Evolutionary conservation across 2,888 invertebrate genomes (phyloP), one percentile per base, ranked within the genome.

Genomic region (Lampropteryx suffumata): DNA sequence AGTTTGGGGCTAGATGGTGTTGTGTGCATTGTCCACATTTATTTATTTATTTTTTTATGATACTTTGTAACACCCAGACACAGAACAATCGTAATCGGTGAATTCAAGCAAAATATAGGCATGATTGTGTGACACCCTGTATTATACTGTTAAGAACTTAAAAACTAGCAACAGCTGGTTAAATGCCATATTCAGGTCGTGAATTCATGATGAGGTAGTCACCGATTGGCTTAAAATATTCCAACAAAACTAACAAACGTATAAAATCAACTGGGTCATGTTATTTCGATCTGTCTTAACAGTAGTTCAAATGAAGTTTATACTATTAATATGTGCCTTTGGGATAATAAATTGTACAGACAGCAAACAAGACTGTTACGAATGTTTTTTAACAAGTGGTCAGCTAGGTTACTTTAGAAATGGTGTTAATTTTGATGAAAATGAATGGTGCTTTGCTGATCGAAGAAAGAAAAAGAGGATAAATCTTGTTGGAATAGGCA

Each of bases 231-330:
- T 39, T n/a, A 13, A 39, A 39, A 39, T n/a, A 36, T 10, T 6
- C 0, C 4, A 10, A 5, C 2, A n/a, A 8, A 33, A 45, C 26
- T 5, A 2, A 13, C 24, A 36, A 36, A 30, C 44, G 36, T 52
- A 47, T 46, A 46, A 37, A 42, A 37, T 2, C 13, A 33, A 14
- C 9, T 21, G 21, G 1, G n/a, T 34, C 24, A 10, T 11, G 6
- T 24, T n/a, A n/a, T 28, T 29, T n/a, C 27, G 11, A 44, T 41
- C 30, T 21, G 34, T 32, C 13, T 11, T 30, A 8, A 27, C n/a
- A 37, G 7, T 10, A 26, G 36, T 17, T 11, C 34, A 34, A 26
- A 54, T 54, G 57, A 46, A 53, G 34, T 24, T 48, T 28, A 24
- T 57, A 6, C 1, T 46, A 5, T 12, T 53, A 26, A 11, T 39